Evolutionary conservation across 2,888 invertebrate genomes (phyloP), one percentile per base, ranked within the genome.

Genomic region (Nomada lathburiana): DNA sequence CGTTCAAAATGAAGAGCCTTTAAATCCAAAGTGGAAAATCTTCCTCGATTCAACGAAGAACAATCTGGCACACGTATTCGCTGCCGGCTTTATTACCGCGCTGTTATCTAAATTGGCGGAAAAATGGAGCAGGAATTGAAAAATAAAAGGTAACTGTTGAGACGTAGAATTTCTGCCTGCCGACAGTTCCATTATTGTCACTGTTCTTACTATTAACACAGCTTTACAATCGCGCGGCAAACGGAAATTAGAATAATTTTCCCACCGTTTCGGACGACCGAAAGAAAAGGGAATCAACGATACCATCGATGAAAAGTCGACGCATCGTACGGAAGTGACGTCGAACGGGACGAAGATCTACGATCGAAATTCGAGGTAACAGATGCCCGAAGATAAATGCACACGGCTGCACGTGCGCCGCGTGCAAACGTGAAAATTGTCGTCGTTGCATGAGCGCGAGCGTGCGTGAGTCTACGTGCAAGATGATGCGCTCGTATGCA

Each of bases 341-440:
- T 44, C 36, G 68, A 65, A 79, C 59, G 60, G 57, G 26, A 13
- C 36, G 60, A 13, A 69, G 65, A 67, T 65, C 53, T 74, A 65
- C 69, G 78, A 82, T 82, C 72, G 79, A 80, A 78, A 77, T 78
- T 72, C 71, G 69, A 63, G 78, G 72, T 72, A 73, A 72, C 68
- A 63, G 80, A 80, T 80, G 78, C 50, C 44, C 68, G 42, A 59
- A 69, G 73, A 81, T 81, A 81, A 81, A 78, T 18, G 68, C 68
- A 67, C 71, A 65, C 20, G 65, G 20, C 42, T 59, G 78, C 78
- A 69, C 80, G 80, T 81, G 80, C 78, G 47, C 68, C 42, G 80
- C 68, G 78, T 80, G 79, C 78, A 72, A 71, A 80, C 72, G 78
- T 36, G 80, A 73, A 78, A 81, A 78, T 81, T 52, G 72, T 68